Evolutionary conservation across 1,140 invertebrate genomes (phyloP).

Genomic region (Platyura marginata): DNA sequence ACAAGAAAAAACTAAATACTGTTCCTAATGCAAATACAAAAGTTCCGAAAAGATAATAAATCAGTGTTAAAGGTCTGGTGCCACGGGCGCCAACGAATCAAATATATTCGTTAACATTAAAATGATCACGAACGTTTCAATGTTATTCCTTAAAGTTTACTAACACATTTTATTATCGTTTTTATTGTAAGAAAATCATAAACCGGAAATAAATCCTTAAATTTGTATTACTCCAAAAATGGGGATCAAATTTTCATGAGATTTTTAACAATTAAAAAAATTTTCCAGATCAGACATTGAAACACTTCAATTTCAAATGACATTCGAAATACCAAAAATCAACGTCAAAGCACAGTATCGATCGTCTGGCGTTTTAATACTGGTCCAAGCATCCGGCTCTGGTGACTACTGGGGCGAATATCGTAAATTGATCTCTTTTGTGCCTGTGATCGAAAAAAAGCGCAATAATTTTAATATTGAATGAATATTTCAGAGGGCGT

Average conservation of each 20-base stretch:
- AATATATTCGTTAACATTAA: too few relatives aligned
- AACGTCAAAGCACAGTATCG: slow-evolving; percentile 52
- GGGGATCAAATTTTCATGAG: background rate
- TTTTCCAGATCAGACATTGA: slow-evolving; percentile 46
- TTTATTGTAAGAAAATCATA: background rate
- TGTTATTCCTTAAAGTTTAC: background rate
- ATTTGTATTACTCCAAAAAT: too few relatives aligned
- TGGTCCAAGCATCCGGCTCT: slow-evolving; percentile 58
- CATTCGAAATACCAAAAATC: slow-evolving; percentile 55
- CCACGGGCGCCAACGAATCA: too few relatives aligned
- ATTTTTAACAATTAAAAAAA: too few relatives aligned
- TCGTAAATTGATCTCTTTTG: slow-evolving; percentile 38
- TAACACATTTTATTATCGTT: background rate
- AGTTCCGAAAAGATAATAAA: too few relatives aligned
- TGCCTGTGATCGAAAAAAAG: background rate
- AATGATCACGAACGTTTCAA: background rate
- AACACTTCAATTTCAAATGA: slow-evolving; percentile 58
- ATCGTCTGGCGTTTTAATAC: slow-evolving; percentile 54
- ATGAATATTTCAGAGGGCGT: slow-evolving; percentile 39
- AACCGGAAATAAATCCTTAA: background rate
- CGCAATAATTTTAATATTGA: too few relatives aligned
- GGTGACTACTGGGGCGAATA: slow-evolving; percentile 78
- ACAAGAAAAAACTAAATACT: too few relatives aligned
- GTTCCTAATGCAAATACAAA: too few relatives aligned
- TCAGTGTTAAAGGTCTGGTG: too few relatives aligned